A percentile compares a stretch with the other conserved stretches of the same genome.
Evolutionary conservation across 2,113 vertebrate species (phyloP).

Genomic region (Plestiodon gilberti): DNA sequence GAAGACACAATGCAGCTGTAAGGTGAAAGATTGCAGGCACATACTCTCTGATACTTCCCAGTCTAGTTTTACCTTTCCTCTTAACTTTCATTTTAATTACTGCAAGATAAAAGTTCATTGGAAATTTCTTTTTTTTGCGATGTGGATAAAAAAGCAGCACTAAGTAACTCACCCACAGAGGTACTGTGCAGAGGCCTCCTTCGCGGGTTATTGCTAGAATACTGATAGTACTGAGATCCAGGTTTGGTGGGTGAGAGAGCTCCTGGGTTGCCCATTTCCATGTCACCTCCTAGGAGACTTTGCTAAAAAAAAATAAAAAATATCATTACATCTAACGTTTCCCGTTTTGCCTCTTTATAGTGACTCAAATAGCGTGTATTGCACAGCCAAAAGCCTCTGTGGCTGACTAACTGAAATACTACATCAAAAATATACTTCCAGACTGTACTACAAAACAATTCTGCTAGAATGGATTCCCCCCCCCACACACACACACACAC

Average conservation of each 20-base stretch:
- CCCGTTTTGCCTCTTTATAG: constrained; percentile 45
- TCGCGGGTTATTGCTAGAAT: constrained; percentile 90
- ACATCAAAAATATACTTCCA: constrained; percentile 18
- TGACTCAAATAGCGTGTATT: constrained; percentile 50
- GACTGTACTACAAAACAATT: constrained; percentile 4
- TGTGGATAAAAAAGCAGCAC: neutral
- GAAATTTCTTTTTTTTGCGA: constrained; percentile 6
- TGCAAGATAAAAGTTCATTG: neutral
- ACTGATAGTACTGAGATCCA: constrained; percentile 93
- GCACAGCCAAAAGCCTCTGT: constrained; percentile 19
- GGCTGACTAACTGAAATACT: constrained; percentile 19
- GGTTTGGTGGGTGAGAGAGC: constrained; percentile 91
- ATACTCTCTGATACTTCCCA: neutral
- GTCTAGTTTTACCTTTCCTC: neutral
- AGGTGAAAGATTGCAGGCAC: constrained; percentile 27
- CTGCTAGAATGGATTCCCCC: constrained; percentile 21
- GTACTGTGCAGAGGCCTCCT: constrained; percentile 89
- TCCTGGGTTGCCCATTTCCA: constrained; percentile 93
- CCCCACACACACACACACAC: too few species aligned
- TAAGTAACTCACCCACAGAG: constrained; percentile 86
- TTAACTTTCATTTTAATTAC: neutral
- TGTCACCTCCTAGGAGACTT: constrained; percentile 88
- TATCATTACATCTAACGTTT: constrained; percentile 40
- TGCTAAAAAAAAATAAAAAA: constrained; percentile 76
- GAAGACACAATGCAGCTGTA: constrained; percentile 55